Conservation (phyloP, 2,888 invertebrate genomes). For the Chloroclysta siterata region DNA sequence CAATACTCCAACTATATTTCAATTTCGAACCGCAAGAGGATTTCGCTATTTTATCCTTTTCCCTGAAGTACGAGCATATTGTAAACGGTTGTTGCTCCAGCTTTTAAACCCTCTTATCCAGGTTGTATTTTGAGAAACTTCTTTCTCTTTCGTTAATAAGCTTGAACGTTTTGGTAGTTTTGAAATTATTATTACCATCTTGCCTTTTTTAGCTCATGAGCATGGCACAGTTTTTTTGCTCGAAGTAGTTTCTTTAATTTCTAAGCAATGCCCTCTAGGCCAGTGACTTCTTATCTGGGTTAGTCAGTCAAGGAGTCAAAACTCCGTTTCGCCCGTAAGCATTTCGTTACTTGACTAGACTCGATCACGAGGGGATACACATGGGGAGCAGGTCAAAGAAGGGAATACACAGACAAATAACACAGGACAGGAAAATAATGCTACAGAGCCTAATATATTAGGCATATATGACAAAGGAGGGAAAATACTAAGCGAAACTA, state of each 20-base stretch:
- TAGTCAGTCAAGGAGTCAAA: constrained; percentile 30
- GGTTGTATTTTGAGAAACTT: background rate
- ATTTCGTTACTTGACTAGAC: constrained; percentile 16
- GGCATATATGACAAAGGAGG: constrained; percentile 8
- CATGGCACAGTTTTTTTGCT: constrained; percentile 5
- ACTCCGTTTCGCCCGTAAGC: constrained; percentile 14
- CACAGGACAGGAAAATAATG: constrained; percentile 14
- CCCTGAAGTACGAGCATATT: background rate
- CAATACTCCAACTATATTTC: constrained; percentile 52
- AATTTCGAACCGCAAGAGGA: constrained; percentile 3
- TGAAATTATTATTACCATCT: background rate
- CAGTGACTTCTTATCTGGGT: constrained; percentile 22
- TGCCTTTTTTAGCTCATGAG: background rate
- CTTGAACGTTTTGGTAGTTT: background rate
- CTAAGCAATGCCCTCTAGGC: constrained; percentile 19
- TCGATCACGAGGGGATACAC: constrained; percentile 14
- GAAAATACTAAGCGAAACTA: constrained; percentile 19
- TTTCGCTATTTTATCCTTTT: constrained; percentile 1
- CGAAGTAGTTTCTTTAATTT: constrained; percentile 16
- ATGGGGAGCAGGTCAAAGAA: constrained; percentile 12
- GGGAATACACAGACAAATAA: constrained; percentile 15
- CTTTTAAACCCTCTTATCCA: background rate
- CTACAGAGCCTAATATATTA: too few species aligned
- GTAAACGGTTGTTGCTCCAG: background rate
- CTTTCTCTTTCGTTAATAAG: background rate